Percentiles rank a stretch among this genome's conserved stretches.
phyloP scores from a whole-genome alignment of 2,113 vertebrate genomes.

The Phaethon lepturus region DNA sequence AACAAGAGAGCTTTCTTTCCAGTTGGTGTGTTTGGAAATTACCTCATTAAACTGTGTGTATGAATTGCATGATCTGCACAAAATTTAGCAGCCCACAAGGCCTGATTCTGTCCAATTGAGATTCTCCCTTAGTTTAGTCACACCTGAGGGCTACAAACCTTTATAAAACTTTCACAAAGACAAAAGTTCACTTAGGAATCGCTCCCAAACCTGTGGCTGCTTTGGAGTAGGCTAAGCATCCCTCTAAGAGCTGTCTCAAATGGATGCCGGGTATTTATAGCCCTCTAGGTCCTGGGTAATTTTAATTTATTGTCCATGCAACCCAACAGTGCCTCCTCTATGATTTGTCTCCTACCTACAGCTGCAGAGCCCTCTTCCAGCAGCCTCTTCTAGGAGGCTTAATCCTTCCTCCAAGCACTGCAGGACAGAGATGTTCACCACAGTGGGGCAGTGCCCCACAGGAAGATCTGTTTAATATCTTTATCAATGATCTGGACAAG shows the following conservation, averaged over 20 bases:
- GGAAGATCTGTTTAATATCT: not conserved
- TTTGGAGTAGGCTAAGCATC: not conserved
- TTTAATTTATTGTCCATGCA: not conserved
- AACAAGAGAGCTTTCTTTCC: not conserved
- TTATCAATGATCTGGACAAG: not conserved
- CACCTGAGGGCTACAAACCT: not conserved
- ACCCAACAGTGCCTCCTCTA: not conserved
- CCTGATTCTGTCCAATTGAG: not conserved
- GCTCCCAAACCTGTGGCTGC: not conserved
- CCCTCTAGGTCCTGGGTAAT: not conserved
- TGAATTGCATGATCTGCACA: not conserved
- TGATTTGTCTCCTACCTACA: not conserved
- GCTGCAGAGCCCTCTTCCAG: not conserved
- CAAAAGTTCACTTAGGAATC: not conserved
- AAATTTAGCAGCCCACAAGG: not conserved
- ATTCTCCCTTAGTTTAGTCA: not conserved
- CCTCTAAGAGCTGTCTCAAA: not conserved
- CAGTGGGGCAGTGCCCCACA: not conserved
- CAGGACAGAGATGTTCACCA: not conserved
- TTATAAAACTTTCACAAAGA: not conserved
- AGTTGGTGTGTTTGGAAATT: not conserved
- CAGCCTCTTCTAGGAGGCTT: not conserved
- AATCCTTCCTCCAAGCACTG: not conserved
- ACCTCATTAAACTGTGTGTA: not conserved
- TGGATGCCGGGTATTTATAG: not conserved